Evolutionary conservation across 2,113 vertebrate species (phyloP), one percentile per base, ranked within the genome.

Genomic region (Vidua chalybeata): DNA sequence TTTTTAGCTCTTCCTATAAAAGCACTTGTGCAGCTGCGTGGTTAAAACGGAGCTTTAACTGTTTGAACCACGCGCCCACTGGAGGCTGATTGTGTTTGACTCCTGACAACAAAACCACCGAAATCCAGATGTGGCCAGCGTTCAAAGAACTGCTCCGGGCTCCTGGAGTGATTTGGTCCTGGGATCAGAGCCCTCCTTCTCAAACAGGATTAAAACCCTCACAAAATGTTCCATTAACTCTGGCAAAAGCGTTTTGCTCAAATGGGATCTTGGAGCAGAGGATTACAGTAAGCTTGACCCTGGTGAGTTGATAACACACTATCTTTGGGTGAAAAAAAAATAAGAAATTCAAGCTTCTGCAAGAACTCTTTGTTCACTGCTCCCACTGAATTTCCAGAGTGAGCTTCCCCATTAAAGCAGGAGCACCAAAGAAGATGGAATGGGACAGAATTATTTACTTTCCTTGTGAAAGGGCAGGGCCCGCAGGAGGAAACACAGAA

Each of bases 1-100:
- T 93, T 92, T 91, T 91, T 75, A 93, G 69, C 77, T 92, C 49
- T 78, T 84, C 62, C 76, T 89, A 77, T 63, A 84, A 93, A 93
- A 90, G 39, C 55, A 26, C 58, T 84, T 33, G 52, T 49, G 82
- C 43, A 89, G 89, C 94, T 87, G 63, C 71, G 85, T 21, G 35
- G 45, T 69, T 92, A 73, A 83, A 89, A 45, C 74, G 64, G 73
- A 83, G 84, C 77, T 93, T 82, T 64, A 87, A 78, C 56, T 72
- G n/a, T 78, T 24, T 58, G 93, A 88, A 77, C 28, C 78, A 5
- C 75, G 86, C 76, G 21, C 20, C 55, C 73, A 16, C 76, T 43
- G 67, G 35, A 95, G 84, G 54, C 37, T 30, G 83, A 41, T 3
- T 74, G 61, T 15, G 59, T 14, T 76, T 62, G 75, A 51, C 56